Conservation (phyloP, 2,888 invertebrate species). For the Diarsia rubi region DNA sequence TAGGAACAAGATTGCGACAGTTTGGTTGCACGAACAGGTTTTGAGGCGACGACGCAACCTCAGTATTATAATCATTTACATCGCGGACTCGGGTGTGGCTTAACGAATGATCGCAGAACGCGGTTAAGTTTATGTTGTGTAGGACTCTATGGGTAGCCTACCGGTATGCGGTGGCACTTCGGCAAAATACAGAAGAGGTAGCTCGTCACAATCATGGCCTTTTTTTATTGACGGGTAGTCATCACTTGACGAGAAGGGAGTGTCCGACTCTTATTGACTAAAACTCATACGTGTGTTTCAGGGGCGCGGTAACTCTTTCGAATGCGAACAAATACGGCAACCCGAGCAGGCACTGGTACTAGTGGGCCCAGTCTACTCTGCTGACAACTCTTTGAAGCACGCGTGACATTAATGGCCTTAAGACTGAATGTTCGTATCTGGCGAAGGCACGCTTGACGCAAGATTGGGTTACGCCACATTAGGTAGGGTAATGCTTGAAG, state of each 20-base stretch:
- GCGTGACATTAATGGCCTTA: too few species aligned
- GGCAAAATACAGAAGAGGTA: neutral
- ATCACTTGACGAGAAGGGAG: too few species aligned
- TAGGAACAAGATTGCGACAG: neutral
- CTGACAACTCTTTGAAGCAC: too few species aligned
- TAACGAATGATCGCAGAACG: conserved; percentile 5
- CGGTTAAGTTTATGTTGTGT: neutral
- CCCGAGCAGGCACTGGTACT: too few species aligned
- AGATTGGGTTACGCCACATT: too few species aligned
- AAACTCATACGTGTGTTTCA: too few species aligned
- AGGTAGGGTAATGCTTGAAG: too few species aligned
- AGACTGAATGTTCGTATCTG: neutral
- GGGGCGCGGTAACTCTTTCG: too few species aligned
- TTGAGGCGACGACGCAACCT: conserved; percentile 4
- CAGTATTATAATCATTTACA: conserved; percentile 16
- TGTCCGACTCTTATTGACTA: too few species aligned
- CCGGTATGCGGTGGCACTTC: neutral
- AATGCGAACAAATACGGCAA: too few species aligned
- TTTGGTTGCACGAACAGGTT: conserved; percentile 23
- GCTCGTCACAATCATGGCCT: neutral
- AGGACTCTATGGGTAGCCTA: neutral
- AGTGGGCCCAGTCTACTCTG: too few species aligned
- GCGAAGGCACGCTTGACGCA: neutral
- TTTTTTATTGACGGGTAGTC: too few species aligned
- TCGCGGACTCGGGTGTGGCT: conserved; percentile 9